phyloP scores from a whole-genome alignment of 2,888 invertebrate genomes.

The Cenopis cana region DNA sequence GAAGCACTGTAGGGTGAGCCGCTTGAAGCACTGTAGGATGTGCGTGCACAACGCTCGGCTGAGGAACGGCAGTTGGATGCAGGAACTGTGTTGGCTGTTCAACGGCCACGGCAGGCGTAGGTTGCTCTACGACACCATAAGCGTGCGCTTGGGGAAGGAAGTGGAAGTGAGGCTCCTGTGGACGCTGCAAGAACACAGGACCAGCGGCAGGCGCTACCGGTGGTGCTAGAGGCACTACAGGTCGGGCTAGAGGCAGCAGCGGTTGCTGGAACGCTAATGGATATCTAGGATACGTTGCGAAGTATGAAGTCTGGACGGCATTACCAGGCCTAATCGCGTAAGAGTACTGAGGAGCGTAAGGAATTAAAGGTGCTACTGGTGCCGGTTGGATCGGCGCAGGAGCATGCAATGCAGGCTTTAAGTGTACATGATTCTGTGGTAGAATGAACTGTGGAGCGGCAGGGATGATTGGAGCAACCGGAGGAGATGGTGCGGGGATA shows the following conservation, averaged over 20 bases:
- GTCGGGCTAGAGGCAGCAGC: slow-evolving; percentile 66
- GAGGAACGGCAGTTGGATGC: slow-evolving; percentile 52
- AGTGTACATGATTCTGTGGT: slow-evolving; percentile 58
- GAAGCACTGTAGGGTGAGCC: slow-evolving; percentile 47
- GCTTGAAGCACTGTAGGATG: slow-evolving; percentile 49
- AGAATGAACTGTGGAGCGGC: slow-evolving; percentile 59
- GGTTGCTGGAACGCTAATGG: slow-evolving; percentile 52
- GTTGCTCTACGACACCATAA: slow-evolving; percentile 49
- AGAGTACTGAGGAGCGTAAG: slow-evolving; percentile 62
- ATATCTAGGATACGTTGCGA: slow-evolving; percentile 77
- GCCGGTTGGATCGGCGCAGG: slow-evolving; percentile 60
- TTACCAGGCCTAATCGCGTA: slow-evolving; percentile 77
- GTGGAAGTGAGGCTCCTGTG: slow-evolving; percentile 58
- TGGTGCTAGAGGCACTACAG: slow-evolving; percentile 55
- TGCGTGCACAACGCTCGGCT: slow-evolving; percentile 51
- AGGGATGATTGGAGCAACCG: slow-evolving; percentile 55
- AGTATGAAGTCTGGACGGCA: slow-evolving; percentile 75
- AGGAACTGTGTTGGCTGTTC: slow-evolving; percentile 51
- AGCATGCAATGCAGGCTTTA: slow-evolving; percentile 61
- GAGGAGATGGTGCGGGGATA: slow-evolving; percentile 62
- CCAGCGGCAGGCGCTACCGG: slow-evolving; percentile 49
- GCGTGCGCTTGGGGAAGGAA: slow-evolving; percentile 52
- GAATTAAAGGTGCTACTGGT: slow-evolving; percentile 55
- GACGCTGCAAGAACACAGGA: slow-evolving; percentile 60
- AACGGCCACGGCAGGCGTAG: slow-evolving; percentile 48